Percentiles rank a stretch among this genome's conserved stretches.
Evolutionary conservation across 2,113 vertebrate species (phyloP).

Genomic region (Apistogramma diplotaenia): DNA sequence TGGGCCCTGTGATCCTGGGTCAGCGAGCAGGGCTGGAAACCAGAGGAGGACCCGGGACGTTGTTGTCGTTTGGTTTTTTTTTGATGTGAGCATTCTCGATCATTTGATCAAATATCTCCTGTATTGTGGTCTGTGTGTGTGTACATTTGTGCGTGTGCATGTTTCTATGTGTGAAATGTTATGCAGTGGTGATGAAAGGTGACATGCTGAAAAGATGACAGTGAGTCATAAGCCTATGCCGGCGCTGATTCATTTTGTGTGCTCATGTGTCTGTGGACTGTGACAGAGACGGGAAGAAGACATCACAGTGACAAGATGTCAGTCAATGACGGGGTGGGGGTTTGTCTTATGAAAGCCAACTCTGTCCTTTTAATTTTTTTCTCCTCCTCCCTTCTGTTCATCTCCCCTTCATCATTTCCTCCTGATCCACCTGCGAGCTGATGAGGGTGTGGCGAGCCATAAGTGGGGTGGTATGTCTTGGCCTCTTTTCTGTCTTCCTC

Average conservation of each 20-base stretch:
- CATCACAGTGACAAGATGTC: conserved; percentile 61
- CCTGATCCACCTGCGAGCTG: conserved; percentile 35
- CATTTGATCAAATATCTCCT: conserved; percentile 92
- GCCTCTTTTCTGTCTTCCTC: conserved; percentile 65
- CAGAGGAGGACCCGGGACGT: conserved; percentile 79
- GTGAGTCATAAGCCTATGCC: conserved; percentile 88
- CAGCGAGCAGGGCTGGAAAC: conserved; percentile 77
- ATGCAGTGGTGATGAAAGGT: conserved; percentile 97
- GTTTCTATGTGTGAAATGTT: conserved; percentile 80
- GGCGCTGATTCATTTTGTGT: conserved; percentile 84
- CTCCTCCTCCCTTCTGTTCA: conserved; percentile 62
- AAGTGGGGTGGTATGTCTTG: conserved; percentile 59
- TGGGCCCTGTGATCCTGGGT: conserved; percentile 41
- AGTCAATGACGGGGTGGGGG: conserved; percentile 47
- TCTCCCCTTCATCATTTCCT: conserved; percentile 54
- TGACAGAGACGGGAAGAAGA: conserved; percentile 59
- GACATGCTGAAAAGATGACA: conserved; percentile 93
- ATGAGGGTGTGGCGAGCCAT: conserved; percentile 27
- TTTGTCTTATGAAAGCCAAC: conserved; percentile 55
- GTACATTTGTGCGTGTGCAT: neutral
- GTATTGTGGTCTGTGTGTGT: conserved; percentile 70
- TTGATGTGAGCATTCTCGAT: conserved; percentile 90
- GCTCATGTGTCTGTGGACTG: conserved; percentile 45
- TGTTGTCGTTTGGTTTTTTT: conserved; percentile 94
- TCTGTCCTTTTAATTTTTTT: conserved; percentile 36